Percentiles rank a stretch among this genome's conserved stretches.
Evolutionary conservation across 2,797 vertebrate species (phyloP).

Genomic region (Lates japonicus): DNA sequence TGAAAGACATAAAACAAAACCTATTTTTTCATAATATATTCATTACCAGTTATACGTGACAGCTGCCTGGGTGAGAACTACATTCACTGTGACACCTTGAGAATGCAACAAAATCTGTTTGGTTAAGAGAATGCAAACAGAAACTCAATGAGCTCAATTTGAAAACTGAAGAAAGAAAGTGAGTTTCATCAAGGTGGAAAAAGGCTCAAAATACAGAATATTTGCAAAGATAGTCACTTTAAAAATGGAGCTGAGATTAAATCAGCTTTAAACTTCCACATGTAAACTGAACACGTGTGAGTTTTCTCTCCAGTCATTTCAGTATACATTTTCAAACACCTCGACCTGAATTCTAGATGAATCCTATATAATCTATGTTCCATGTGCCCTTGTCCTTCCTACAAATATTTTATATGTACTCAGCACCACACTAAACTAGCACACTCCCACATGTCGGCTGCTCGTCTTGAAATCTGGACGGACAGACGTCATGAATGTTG

Average conservation of each 20-base stretch:
- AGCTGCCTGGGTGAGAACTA: slow-evolving; percentile 38
- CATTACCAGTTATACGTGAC: slow-evolving; percentile 26
- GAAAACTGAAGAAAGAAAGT: background rate
- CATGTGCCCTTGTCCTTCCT: background rate
- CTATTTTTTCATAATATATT: slow-evolving; percentile 19
- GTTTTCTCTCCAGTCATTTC: background rate
- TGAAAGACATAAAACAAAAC: background rate
- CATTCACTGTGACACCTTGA: slow-evolving; percentile 22
- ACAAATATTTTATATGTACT: slow-evolving; percentile 18
- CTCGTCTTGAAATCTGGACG: slow-evolving; percentile 43
- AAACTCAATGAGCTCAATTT: background rate
- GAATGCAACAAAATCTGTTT: slow-evolving; percentile 36
- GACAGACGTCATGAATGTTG: slow-evolving; percentile 69
- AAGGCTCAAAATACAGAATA: background rate
- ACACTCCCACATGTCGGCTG: background rate
- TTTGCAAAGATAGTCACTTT: background rate
- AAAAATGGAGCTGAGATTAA: background rate
- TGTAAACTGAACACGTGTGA: too few relatives aligned
- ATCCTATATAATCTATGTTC: background rate
- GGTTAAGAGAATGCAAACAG: slow-evolving; percentile 32
- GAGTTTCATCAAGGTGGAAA: slow-evolving; percentile 16
- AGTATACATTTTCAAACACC: background rate
- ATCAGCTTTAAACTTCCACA: background rate
- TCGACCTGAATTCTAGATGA: background rate
- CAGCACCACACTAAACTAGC: background rate